Evolutionary conservation across 2,113 vertebrate genomes (phyloP).

Genomic region (Mesoclemmys tuberculata): DNA sequence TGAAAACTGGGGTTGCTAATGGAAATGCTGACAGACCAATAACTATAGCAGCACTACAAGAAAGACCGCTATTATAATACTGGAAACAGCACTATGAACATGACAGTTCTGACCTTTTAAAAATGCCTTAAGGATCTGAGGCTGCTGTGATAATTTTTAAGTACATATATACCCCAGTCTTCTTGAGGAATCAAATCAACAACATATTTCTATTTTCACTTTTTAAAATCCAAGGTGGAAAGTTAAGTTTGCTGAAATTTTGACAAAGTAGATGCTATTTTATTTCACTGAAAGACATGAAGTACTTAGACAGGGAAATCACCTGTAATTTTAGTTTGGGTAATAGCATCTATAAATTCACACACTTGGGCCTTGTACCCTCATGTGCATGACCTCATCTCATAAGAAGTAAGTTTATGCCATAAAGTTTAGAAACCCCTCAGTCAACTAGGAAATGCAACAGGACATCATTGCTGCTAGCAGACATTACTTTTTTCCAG

Average conservation of each 20-base stretch:
- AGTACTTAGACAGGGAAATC: not conserved
- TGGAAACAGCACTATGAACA: not conserved
- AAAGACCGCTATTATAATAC: slow-evolving; percentile 10
- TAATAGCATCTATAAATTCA: slow-evolving; percentile 20
- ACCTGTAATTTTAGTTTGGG: not conserved
- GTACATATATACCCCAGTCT: not conserved
- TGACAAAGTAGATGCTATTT: slow-evolving; percentile 7
- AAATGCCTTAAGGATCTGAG: slow-evolving; percentile 13
- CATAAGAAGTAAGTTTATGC: not conserved
- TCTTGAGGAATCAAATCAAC: slow-evolving; percentile 39
- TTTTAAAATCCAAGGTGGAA: not conserved
- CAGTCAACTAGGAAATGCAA: not conserved
- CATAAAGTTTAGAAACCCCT: not conserved
- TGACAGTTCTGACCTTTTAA: not conserved
- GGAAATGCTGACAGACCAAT: not conserved
- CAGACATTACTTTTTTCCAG: not conserved
- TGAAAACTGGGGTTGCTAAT: not conserved
- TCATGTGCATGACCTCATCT: not conserved
- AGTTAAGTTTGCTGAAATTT: slow-evolving; percentile 5
- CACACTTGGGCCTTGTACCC: not conserved
- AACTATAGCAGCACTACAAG: not conserved
- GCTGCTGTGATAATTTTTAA: not conserved
- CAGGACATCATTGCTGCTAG: not conserved
- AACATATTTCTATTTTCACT: not conserved
- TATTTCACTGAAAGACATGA: not conserved